Percentiles rank a stretch among this genome's conserved stretches.
Conservation (phyloP, 2,888 invertebrate species). For the Plutella xylostella region DNA sequence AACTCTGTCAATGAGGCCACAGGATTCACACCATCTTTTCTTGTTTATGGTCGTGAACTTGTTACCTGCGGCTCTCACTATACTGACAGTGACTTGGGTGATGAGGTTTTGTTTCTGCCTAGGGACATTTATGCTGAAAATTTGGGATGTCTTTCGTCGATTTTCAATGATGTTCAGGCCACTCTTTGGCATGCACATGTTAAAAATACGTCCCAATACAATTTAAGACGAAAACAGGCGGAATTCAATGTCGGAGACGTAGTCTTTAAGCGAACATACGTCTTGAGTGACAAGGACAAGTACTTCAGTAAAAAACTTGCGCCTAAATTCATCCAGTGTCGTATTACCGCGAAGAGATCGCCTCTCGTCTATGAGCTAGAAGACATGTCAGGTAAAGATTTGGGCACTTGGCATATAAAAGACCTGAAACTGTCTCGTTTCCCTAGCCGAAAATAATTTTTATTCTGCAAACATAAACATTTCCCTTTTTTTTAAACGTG, state of each 20-base stretch:
- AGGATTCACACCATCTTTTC: constrained; percentile 16
- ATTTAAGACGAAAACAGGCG: constrained; percentile 13
- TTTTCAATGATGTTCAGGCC: constrained; percentile 18
- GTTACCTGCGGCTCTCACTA: constrained; percentile 16
- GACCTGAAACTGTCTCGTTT: too few relatives aligned
- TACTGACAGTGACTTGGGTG: constrained; percentile 3
- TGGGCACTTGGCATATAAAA: too few relatives aligned
- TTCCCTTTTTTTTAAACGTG: too few relatives aligned
- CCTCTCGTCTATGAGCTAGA: not conserved
- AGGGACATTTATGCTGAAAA: constrained; percentile 13
- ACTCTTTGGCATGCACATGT: constrained; percentile 13
- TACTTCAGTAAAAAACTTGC: not conserved
- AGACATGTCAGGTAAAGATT: not conserved
- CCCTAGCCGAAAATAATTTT: too few relatives aligned
- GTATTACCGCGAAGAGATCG: not conserved
- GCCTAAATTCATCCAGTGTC: not conserved
- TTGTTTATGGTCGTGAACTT: constrained; percentile 16
- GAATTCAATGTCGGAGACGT: constrained; percentile 20
- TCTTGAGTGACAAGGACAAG: not conserved
- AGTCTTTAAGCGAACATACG: constrained; percentile 7
- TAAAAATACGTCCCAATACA: constrained; percentile 16
- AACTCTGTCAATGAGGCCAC: constrained; percentile 15
- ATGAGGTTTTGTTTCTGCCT: constrained; percentile 12
- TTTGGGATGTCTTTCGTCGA: constrained; percentile 10
- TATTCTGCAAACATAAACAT: too few relatives aligned